Evolutionary conservation across 2,113 vertebrate species (phyloP).

Genomic region (Pionites leucogaster): DNA sequence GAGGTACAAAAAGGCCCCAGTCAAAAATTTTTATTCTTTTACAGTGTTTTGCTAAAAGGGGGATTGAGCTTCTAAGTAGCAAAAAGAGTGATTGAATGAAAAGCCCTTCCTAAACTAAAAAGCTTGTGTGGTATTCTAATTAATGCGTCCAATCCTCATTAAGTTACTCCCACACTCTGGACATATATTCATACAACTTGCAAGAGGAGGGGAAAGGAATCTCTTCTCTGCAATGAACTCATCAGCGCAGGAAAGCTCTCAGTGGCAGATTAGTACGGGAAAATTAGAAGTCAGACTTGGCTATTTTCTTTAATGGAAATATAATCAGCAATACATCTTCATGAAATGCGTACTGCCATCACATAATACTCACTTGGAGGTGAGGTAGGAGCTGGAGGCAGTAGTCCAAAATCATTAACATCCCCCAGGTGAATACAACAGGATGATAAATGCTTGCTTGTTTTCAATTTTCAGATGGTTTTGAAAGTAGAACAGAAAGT

Average conservation of each 20-base stretch:
- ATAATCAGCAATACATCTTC: constrained; percentile 74
- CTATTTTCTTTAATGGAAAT: constrained; percentile 75
- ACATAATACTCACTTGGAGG: constrained; percentile 63
- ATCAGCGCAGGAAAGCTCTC: constrained; percentile 16
- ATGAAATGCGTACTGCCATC: constrained; percentile 59
- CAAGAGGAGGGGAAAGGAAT: background rate
- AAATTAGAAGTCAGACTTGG: constrained; percentile 71
- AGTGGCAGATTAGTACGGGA: constrained; percentile 44
- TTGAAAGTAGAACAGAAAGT: constrained; percentile 72
- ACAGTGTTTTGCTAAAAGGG: background rate
- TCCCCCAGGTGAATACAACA: constrained; percentile 66
- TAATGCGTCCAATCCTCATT: constrained; percentile 6
- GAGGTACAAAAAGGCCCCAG: background rate
- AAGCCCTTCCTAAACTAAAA: background rate
- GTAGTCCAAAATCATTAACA: constrained; percentile 72
- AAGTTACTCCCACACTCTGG: background rate
- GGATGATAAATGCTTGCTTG: constrained; percentile 64
- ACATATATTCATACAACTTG: background rate
- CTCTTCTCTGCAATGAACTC: constrained; percentile 21
- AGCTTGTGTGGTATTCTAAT: background rate
- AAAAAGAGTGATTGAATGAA: background rate
- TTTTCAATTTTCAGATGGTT: constrained; percentile 69
- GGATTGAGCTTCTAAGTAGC: background rate
- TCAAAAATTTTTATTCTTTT: background rate
- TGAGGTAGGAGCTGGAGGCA: constrained; percentile 68